A percentile compares a stretch with the other conserved stretches of the same genome.
Evolutionary conservation across 2,113 vertebrate genomes (phyloP).

Genomic region (Hipposideros armiger): DNA sequence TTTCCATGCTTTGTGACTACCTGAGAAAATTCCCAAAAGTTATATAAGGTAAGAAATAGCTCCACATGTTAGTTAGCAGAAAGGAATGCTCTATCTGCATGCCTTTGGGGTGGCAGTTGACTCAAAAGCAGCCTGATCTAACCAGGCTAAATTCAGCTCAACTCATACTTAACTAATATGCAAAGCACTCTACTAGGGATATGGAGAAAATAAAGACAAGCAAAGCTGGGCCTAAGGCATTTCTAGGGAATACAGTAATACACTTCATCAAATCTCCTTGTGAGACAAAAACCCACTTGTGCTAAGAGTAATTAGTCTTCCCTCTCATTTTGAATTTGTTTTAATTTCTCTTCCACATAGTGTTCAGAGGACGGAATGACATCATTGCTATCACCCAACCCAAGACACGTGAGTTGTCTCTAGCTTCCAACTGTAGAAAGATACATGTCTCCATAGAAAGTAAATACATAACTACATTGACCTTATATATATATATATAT

Average conservation of each 20-base stretch:
- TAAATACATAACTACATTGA: background rate
- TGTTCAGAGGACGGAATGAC: background rate
- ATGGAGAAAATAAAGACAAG: background rate
- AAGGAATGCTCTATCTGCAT: background rate
- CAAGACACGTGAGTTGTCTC: background rate
- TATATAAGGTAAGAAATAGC: background rate
- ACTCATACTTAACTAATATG: background rate
- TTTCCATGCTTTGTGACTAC: background rate
- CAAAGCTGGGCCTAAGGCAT: background rate
- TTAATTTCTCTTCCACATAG: constrained; percentile 37
- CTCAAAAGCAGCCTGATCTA: background rate
- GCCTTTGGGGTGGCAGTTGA: background rate
- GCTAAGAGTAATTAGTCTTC: background rate
- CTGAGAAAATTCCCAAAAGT: background rate
- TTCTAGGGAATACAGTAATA: background rate
- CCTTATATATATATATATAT: constrained; percentile 8
- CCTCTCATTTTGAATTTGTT: background rate
- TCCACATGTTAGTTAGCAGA: background rate
- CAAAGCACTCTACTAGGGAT: background rate
- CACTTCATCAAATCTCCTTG: background rate
- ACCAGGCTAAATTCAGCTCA: background rate
- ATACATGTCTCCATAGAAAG: background rate
- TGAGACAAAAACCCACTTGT: constrained; percentile 1
- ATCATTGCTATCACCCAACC: background rate
- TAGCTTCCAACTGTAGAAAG: background rate